A percentile compares a stretch with the other conserved stretches of the same genome.
These are phyloP conservation scores for Lamprologus lemairii DNA, from an alignment of 2,113 vertebrate species.

Conservation along the genomic window DNA sequence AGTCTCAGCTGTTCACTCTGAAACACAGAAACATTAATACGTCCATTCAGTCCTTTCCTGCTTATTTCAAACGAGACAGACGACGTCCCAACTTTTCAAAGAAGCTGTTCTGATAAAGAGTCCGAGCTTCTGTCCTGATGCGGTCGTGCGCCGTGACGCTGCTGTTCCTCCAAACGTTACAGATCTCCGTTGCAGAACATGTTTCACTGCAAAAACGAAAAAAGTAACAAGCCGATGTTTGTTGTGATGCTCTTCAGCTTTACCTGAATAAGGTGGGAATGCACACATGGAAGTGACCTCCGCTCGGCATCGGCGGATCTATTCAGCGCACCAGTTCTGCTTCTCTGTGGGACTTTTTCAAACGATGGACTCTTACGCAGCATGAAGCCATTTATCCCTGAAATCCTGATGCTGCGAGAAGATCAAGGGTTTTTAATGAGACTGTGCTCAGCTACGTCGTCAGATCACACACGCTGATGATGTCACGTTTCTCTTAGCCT, in stretches of 20 bases:
- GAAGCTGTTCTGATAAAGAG: neutral
- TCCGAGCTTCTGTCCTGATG: neutral
- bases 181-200: neutral
- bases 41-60: neutral
- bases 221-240: neutral
- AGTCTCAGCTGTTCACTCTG: neutral
- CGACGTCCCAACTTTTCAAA: neutral
- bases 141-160: neutral
- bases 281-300: neutral
- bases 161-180: neutral
- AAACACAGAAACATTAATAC: neutral
- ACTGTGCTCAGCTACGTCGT: neutral
- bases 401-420: slow-evolving; percentile 22
- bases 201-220: neutral
- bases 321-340: neutral
- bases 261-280: slow-evolving; percentile 20
- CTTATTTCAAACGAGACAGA: neutral
- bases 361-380: neutral
- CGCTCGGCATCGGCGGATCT: neutral
- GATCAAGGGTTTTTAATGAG: neutral
- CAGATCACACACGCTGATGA: neutral
- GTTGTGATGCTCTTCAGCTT: neutral
- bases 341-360: neutral
- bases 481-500: neutral
- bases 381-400: neutral